Evolutionary conservation across 2,797 vertebrate species (phyloP).

Genomic region (Spinibarbus caldwelli): DNA sequence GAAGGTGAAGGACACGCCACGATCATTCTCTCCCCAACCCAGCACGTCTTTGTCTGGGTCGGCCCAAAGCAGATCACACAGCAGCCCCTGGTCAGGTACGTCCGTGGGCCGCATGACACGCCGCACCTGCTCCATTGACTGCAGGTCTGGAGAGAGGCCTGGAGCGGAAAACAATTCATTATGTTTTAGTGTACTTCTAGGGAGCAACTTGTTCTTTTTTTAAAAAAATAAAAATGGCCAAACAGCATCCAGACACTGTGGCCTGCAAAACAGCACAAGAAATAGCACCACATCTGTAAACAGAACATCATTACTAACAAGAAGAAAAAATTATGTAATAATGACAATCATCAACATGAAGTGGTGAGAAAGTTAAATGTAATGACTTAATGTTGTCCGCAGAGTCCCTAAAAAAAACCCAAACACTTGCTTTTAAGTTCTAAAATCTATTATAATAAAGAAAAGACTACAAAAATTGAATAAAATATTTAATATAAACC

Average conservation of each 20-base stretch:
- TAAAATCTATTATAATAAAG: neutral
- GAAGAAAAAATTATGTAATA: neutral
- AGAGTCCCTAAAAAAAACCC: neutral
- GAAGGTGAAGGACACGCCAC: slow-evolving; percentile 84
- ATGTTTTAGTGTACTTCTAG: neutral
- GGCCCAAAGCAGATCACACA: slow-evolving; percentile 85
- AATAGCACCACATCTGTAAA: neutral
- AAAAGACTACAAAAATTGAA: neutral
- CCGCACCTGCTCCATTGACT: slow-evolving; percentile 86
- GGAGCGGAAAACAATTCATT: slow-evolving; percentile 17
- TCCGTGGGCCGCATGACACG: slow-evolving; percentile 85
- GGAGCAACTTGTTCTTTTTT: too few relatives aligned
- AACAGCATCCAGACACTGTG: neutral
- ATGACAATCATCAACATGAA: neutral
- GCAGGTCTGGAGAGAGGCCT: slow-evolving; percentile 83
- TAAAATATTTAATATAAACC: neutral
- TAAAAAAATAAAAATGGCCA: neutral
- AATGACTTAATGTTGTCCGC: neutral
- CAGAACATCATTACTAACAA: neutral
- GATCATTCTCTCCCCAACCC: slow-evolving; percentile 85
- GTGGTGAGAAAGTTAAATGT: neutral
- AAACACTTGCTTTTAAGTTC: neutral
- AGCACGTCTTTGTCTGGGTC: slow-evolving; percentile 85
- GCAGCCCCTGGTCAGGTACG: slow-evolving; percentile 83
- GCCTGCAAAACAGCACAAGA: neutral